Conservation (phyloP, 2,797 vertebrate species). For the Protosalanx chinensis region DNA sequence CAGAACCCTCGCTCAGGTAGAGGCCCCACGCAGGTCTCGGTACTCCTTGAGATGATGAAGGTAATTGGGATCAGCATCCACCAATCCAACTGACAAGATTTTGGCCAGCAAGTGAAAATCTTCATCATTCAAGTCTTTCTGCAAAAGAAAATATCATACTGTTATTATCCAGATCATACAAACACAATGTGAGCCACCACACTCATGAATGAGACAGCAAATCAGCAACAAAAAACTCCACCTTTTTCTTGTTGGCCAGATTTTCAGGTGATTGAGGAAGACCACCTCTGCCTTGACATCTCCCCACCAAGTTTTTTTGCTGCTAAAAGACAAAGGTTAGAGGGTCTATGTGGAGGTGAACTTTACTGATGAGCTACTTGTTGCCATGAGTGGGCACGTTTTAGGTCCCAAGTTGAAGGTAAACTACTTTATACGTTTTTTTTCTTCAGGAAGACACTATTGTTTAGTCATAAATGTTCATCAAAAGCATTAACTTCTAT, state of each 20-base stretch:
- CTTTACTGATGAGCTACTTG: not conserved
- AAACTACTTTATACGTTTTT: not conserved
- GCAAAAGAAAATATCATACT: conserved; percentile 15
- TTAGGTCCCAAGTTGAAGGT: not conserved
- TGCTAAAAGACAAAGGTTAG: conserved; percentile 30
- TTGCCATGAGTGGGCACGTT: not conserved
- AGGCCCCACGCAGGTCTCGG: conserved; percentile 63
- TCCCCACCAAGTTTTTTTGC: conserved; percentile 26
- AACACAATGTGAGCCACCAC: not conserved
- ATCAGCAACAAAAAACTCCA: conserved; percentile 18
- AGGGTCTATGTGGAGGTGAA: not conserved
- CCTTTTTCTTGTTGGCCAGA: conserved; percentile 56
- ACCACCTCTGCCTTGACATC: conserved; percentile 33
- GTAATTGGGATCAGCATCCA: conserved; percentile 76
- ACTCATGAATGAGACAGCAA: not conserved
- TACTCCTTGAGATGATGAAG: conserved; percentile 74
- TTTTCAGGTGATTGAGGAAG: conserved; percentile 36
- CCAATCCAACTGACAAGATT: conserved; percentile 72
- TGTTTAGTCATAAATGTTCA: too few relatives aligned
- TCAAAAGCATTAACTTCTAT: too few relatives aligned
- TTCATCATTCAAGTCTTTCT: conserved; percentile 67
- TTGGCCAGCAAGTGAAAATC: conserved; percentile 67
- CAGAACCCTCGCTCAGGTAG: conserved; percentile 7
- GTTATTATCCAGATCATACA: not conserved
- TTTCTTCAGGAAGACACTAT: too few relatives aligned